A percentile compares a stretch with the other conserved stretches of the same genome.
These are phyloP conservation scores for Dusona sp. DNA, from an alignment of 2,888 invertebrate genomes.

Conservation along the genomic window DNA sequence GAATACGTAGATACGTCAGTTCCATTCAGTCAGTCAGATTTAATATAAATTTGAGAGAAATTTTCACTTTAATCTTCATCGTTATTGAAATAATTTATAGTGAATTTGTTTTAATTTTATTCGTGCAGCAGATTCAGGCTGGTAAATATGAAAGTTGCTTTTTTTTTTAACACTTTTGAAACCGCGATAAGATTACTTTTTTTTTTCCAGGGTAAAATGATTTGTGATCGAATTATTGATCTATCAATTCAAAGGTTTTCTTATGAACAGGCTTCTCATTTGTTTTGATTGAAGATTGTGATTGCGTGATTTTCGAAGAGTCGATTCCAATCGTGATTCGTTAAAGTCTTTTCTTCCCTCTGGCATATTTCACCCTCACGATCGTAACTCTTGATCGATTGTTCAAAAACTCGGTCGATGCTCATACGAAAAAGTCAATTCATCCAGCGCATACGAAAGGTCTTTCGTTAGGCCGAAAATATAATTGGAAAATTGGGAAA, in stretches of 20 bases:
- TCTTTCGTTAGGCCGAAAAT: background rate
- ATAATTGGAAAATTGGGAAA: slow-evolving; percentile 10
- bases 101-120: background rate
- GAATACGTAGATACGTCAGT: background rate
- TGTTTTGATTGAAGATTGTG: slow-evolving; percentile 19
- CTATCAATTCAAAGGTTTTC: background rate
- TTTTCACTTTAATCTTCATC: background rate
- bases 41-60: background rate
- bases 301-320: slow-evolving; percentile 75
- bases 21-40: background rate
- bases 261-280: background rate
- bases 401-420: slow-evolving; percentile 32
- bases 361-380: slow-evolving; percentile 39
- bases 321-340: slow-evolving; percentile 49
- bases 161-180: background rate
- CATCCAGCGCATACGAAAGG: slow-evolving; percentile 25
- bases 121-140: background rate
- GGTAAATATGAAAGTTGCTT: background rate
- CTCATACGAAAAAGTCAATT: slow-evolving; percentile 51
- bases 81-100: background rate
- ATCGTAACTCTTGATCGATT: slow-evolving; percentile 20
- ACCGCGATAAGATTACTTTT: background rate
- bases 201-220: no score
- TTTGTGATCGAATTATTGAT: no score
- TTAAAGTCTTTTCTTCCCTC: slow-evolving; percentile 44